Base-by-base conservation (phyloP, 1,140 invertebrate species). In the Aphelinus atriplicis region DNA sequence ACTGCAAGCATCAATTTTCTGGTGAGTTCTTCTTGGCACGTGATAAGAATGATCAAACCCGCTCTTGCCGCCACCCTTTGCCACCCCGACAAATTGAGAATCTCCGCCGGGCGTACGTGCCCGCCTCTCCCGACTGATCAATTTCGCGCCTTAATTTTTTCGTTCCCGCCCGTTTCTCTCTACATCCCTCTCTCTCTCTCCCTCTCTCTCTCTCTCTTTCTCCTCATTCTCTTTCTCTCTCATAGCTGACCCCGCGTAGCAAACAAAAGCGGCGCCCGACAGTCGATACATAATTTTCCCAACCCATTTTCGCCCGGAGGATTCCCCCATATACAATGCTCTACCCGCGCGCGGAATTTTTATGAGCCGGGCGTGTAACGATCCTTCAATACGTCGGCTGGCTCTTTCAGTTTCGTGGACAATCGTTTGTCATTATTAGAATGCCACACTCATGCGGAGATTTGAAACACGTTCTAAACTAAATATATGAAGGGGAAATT, bases 1-100 rank as follows among this genome's bases (percentile, higher is more conserved):
- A 26, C 26, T 4, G 42, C 45, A 26, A 72, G 42, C 55, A 71
- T 71, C 68, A 66, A 76, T 64, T 72, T 76, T 75, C 63, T 50
- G 46, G 45, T 58, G 63, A 74, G 56, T 74, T 74, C 65, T 47
- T 42, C 5, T n/a, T 26, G 2, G 43, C 48, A n/a, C 71, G 71
- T 73, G 71, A 67, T 61, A 60, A 61, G 57, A 73, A 73, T 73
- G 48, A 64, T 58, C 47, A 6, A 72, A 42, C 60, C 3, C 55
- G 51, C 43, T 7, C n/a, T 9, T 4, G 4, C 2, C 60, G 47
- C 10, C 1, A 6, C 42, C 7, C 3, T 50, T 7, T 53, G 3
- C 45, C 26, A n/a, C n/a, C 58, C 6, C 51, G 51, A 9, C 53
- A 64, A 47, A 64, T 71, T 64, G 63, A 48, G 63, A 73, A 58